Percentiles rank a stretch among this genome's conserved stretches.
Conservation (phyloP, 2,113 vertebrate species). For the Campylorhamphus procurvoides region DNA sequence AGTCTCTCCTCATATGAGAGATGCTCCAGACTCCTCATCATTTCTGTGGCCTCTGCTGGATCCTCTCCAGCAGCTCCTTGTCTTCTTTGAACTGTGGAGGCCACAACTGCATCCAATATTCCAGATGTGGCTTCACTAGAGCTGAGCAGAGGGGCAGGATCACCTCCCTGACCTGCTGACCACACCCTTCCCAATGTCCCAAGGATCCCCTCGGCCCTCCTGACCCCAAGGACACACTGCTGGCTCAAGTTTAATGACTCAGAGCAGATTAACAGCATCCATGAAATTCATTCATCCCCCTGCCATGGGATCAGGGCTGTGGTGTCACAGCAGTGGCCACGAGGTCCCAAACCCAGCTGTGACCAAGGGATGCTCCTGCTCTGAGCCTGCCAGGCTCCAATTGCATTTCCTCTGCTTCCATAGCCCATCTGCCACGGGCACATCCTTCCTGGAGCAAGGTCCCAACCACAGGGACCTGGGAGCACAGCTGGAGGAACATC, state of each 20-base stretch:
- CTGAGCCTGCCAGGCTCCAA: background rate
- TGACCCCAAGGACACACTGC: background rate
- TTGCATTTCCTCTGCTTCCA: background rate
- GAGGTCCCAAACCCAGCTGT: accelerated
- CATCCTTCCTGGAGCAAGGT: background rate
- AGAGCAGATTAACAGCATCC: background rate
- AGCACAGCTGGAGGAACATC: background rate
- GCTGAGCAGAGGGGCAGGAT: accelerated
- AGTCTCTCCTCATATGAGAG: background rate
- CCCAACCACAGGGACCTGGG: background rate
- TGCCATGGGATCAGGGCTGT: background rate
- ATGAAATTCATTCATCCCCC: background rate
- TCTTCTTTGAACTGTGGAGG: background rate
- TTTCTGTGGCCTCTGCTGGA: background rate
- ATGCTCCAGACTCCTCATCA: background rate
- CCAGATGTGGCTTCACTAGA: background rate
- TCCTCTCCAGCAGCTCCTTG: background rate
- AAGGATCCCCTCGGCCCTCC: background rate
- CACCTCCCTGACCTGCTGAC: background rate
- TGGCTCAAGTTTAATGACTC: background rate
- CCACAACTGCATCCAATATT: background rate
- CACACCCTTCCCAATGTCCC: background rate
- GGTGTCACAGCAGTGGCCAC: background rate
- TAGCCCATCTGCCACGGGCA: background rate
- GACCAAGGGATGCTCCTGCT: background rate